phyloP scores from a whole-genome alignment of 2,113 vertebrate genomes.

The Tyto alba region DNA sequence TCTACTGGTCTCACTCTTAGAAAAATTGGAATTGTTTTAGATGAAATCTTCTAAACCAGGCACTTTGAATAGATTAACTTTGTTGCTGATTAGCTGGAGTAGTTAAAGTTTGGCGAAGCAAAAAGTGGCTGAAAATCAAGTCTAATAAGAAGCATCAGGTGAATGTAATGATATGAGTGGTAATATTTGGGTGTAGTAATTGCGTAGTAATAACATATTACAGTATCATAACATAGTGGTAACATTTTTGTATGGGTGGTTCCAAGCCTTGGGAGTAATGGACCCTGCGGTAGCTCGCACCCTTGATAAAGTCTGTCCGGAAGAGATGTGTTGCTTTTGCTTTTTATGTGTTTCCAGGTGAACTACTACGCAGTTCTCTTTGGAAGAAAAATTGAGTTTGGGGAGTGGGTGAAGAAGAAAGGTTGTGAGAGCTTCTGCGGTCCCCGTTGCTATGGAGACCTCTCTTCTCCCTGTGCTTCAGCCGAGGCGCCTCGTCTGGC shows the following conservation, averaged over 20 bases:
- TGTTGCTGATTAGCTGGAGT: neutral
- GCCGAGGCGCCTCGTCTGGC: neutral
- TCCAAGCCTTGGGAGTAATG: neutral
- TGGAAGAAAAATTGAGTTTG: neutral
- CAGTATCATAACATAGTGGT: neutral
- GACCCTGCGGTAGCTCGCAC: neutral
- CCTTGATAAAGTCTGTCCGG: neutral
- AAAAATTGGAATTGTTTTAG: neutral
- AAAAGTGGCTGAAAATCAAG: neutral
- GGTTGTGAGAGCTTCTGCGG: neutral
- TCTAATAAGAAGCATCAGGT: neutral
- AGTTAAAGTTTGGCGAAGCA: neutral
- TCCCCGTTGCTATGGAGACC: conserved; percentile 29
- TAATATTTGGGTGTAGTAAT: neutral
- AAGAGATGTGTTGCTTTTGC: neutral
- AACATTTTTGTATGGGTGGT: neutral
- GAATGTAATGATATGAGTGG: neutral
- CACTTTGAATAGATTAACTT: neutral
- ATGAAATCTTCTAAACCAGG: neutral
- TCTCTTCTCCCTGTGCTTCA: neutral
- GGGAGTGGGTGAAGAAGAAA: neutral
- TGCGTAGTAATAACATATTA: neutral
- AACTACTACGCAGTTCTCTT: neutral
- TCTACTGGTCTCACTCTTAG: neutral
- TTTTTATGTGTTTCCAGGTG: neutral